phyloP scores from a whole-genome alignment of 53 echinoderm and acorn worm species.

The Zoroaster sp. region DNA sequence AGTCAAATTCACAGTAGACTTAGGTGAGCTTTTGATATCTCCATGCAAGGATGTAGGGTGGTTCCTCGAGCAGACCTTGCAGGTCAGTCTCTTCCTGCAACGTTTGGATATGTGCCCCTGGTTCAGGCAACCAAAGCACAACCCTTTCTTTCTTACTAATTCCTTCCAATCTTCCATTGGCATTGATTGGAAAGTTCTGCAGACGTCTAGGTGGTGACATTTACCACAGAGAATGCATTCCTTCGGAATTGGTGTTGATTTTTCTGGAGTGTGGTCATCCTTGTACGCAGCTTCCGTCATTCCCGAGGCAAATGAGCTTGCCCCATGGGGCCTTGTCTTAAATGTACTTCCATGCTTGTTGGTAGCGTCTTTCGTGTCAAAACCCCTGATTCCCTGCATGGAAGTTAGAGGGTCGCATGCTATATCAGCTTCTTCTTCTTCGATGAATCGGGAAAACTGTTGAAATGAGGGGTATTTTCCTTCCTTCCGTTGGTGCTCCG shows the following conservation, averaged over 20 bases:
- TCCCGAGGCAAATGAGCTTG: not conserved
- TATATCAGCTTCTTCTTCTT: constrained; percentile 1
- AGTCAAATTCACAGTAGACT: not conserved
- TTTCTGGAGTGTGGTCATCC: not conserved
- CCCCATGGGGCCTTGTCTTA: not conserved
- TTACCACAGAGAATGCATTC: constrained; percentile 22
- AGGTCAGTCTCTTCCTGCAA: constrained; percentile 27
- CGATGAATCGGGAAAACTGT: not conserved
- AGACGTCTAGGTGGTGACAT: constrained; percentile 14
- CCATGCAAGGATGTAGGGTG: constrained; percentile 50
- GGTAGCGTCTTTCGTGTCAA: not conserved
- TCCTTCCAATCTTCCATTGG: not conserved
- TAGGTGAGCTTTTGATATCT: not conserved
- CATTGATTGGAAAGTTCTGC: not conserved
- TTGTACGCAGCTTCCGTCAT: not conserved
- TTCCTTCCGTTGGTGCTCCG: not conserved
- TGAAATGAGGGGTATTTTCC: constrained; percentile 15
- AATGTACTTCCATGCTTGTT: not conserved
- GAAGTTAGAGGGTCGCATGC: constrained; percentile 2
- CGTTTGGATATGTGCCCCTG: constrained; percentile 38
- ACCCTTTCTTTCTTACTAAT: constrained; percentile 3
- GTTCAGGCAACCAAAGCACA: constrained; percentile 59
- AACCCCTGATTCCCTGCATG: not conserved
- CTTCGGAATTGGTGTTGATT: too few relatives aligned
- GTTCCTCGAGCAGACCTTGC: constrained; percentile 4